Percentiles rank a stretch among this genome's conserved stretches.
Evolutionary conservation across 2,888 invertebrate genomes (phyloP).

Genomic region (Chaitophorus viminalis): DNA sequence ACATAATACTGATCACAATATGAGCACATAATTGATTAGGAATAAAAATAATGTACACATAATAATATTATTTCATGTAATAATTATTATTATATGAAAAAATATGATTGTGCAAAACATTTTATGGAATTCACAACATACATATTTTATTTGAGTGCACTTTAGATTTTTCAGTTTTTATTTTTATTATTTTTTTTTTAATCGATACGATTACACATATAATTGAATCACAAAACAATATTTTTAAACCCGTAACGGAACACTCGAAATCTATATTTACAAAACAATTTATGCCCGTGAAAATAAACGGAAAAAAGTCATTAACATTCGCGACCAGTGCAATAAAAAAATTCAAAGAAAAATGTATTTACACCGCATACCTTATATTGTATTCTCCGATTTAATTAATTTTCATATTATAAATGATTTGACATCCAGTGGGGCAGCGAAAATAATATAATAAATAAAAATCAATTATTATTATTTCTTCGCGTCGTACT

Average conservation of each 20-base stretch:
- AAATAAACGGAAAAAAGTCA: slow-evolving; percentile 19
- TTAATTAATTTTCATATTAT: slow-evolving; percentile 9
- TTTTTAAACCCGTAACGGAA: background rate
- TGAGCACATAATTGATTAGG: background rate
- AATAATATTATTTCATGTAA: no score
- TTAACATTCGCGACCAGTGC: background rate
- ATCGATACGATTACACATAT: background rate
- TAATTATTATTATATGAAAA: no score
- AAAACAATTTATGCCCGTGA: background rate
- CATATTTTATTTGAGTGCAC: background rate
- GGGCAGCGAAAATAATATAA: background rate
- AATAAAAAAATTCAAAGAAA: background rate
- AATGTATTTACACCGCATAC: background rate
- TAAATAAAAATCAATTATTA: slow-evolving; percentile 13
- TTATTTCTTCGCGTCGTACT: background rate
- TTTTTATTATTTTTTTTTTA: background rate
- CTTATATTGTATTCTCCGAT: background rate
- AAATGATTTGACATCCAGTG: background rate
- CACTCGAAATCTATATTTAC: background rate
- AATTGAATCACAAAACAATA: background rate
- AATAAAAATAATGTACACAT: background rate
- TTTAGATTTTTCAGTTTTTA: background rate
- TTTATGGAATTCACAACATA: background rate
- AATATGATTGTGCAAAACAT: background rate
- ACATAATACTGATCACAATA: no score